Percentiles rank a stretch among this genome's conserved stretches.
These are phyloP conservation scores for Myrmecobius fasciatus DNA, from an alignment of 2,113 vertebrate genomes.

Conservation along the genomic window DNA sequence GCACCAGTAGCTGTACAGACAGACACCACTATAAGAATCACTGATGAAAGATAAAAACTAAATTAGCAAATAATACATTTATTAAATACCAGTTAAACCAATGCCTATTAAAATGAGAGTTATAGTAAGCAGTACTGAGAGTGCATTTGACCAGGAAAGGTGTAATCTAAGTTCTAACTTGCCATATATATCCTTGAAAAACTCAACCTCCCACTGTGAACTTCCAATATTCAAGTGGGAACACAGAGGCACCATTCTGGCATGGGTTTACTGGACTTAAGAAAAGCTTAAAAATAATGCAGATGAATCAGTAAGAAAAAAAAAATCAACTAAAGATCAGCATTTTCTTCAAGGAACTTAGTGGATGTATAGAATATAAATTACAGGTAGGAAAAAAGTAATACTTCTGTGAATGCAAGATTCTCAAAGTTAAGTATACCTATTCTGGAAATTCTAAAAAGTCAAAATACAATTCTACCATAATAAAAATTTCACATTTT, in stretches of 20 bases:
- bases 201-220: constrained; percentile 20
- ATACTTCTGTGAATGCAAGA: not conserved
- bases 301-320: not conserved
- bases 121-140: not conserved
- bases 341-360: constrained; percentile 32
- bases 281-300: not conserved
- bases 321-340: not conserved
- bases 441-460: constrained; percentile 43
- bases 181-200: not conserved
- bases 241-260: not conserved
- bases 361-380: not conserved
- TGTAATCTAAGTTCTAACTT: not conserved
- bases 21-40: constrained; percentile 98
- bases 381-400: not conserved
- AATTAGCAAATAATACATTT: constrained; percentile 63
- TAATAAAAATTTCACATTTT: constrained; percentile 26
- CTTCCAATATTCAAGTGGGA: not conserved
- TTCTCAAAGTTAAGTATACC: constrained; percentile 2
- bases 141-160: not conserved
- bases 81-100: not conserved
- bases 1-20: constrained; percentile 99
- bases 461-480: not conserved
- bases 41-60: constrained; percentile 83
- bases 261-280: not conserved
- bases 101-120: constrained; percentile 43